Evolutionary conservation across 2,113 vertebrate genomes (phyloP).

Genomic region (Rutilus rutilus): DNA sequence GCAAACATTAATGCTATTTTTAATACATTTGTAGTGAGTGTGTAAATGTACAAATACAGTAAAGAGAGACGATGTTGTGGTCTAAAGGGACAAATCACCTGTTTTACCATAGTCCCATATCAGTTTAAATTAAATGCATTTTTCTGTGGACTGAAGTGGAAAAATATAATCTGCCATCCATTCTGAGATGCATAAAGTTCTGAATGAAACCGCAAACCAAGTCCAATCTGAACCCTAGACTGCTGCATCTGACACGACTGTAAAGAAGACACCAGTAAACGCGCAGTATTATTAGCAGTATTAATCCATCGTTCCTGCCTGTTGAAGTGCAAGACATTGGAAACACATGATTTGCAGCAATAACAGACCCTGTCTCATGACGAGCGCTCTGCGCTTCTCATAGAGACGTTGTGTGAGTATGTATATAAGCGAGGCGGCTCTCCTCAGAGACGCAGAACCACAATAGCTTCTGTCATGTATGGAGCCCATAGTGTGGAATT

Average conservation of each 20-base stretch:
- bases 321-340: not conserved
- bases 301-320: not conserved
- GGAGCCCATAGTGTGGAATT: slow-evolving; percentile 61
- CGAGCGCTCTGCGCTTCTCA: slow-evolving; percentile 46
- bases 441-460: slow-evolving; percentile 62
- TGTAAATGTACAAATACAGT: not conserved
- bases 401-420: slow-evolving; percentile 65
- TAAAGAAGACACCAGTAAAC: not conserved
- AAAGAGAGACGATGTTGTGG: too few species aligned
- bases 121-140: not conserved
- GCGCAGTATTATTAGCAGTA: not conserved
- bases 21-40: too few species aligned
- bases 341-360: not conserved
- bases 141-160: not conserved
- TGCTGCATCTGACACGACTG: not conserved
- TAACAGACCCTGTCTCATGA: not conserved
- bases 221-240: not conserved
- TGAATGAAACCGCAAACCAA: not conserved
- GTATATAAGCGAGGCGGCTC: slow-evolving; percentile 70
- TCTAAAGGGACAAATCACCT: not conserved
- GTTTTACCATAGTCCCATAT: not conserved
- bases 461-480: slow-evolving; percentile 69
- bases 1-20: too few species aligned
- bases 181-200: not conserved
- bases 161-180: not conserved